These are phyloP conservation scores for Babylonia areolata DNA, from an alignment of 1,140 invertebrate species.

Conservation along the genomic window DNA sequence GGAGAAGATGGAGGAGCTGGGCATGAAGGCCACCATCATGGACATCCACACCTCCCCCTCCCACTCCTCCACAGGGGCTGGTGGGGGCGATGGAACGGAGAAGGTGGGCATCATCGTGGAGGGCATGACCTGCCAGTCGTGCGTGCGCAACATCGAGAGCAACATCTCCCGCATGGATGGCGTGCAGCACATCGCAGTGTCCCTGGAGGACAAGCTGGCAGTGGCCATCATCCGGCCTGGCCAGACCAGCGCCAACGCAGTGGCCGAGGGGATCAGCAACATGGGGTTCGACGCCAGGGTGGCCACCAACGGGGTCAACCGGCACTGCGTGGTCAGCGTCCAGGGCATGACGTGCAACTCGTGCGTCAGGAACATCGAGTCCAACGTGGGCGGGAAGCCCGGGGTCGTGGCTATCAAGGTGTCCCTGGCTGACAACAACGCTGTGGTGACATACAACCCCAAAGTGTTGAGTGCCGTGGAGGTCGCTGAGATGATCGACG, in stretches of 20 bases:
- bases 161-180: conserved; percentile 63
- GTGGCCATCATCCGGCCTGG: conserved; percentile 66
- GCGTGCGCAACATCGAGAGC: conserved; percentile 75
- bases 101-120: conserved; percentile 41
- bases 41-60: conserved; percentile 38
- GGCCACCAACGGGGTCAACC: conserved; percentile 53
- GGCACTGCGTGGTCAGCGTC: conserved; percentile 55
- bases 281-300: conserved; percentile 73
- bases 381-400: conserved; percentile 53
- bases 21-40: conserved; percentile 64
- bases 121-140: conserved; percentile 76
- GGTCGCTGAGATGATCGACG: conserved; percentile 67
- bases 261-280: conserved; percentile 70
- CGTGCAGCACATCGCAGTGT: conserved; percentile 69
- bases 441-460: conserved; percentile 68
- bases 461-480: conserved; percentile 54
- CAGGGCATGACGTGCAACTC: conserved; percentile 77
- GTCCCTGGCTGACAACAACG: conserved; percentile 65
- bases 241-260: conserved; percentile 52
- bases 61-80: background rate
- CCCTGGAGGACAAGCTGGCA: conserved; percentile 65
- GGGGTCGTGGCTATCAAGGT: conserved; percentile 71
- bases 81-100: background rate
- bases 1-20: conserved; percentile 70
- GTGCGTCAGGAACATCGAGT: conserved; percentile 75